Evolutionary conservation across 2,797 vertebrate genomes (phyloP), one percentile per base, ranked within the genome.

Genomic region (Scomberomorus guttatus): DNA sequence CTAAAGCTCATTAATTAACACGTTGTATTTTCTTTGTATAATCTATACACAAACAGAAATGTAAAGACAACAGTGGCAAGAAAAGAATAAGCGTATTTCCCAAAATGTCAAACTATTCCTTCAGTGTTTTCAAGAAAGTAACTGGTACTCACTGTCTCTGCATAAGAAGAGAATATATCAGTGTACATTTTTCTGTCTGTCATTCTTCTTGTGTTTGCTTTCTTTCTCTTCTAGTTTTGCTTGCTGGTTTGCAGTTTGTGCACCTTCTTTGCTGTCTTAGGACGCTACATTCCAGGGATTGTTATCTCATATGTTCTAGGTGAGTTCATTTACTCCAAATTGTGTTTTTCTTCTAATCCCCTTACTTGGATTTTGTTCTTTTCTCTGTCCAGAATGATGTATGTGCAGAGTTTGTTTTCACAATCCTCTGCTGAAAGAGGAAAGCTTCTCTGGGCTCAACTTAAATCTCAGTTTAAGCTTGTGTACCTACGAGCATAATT

Each of bases 201-300:
- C 13, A 22, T 37, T 24, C 8, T 65, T 42, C 20, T 25, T 58
- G 29, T 37, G 44, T 70, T 51, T 52, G 6, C 5, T 54, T 55
- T 56, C 25, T 80, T 22, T 82, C 44, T 85, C 44, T 29, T 91
- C 76, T 87, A 99, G 98, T 99, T 99, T 84, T 99, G 98, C 90
- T 95, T 99, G 84, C 95, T 99, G 89, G 97, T 98, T 83, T 99
- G 98, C 96, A 98, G 98, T 17, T 82, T 99, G 70, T 99, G 98
- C 91, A 97, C 97, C n/a, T 99, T 98, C 94, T 96, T 98, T 79
- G 98, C 97, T 5, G 81, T 99, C 66, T 91, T 99, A 91, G 98
- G 98, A 91, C 98, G 97, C 91, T 99, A 97, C 96, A 95, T 99
- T 96, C 98, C 98, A 93, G 98, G 98, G 91, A 95, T 98, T 75